These are phyloP conservation scores for Andrena minutula DNA, from an alignment of 2,888 invertebrate genomes.

Conservation along the genomic window DNA sequence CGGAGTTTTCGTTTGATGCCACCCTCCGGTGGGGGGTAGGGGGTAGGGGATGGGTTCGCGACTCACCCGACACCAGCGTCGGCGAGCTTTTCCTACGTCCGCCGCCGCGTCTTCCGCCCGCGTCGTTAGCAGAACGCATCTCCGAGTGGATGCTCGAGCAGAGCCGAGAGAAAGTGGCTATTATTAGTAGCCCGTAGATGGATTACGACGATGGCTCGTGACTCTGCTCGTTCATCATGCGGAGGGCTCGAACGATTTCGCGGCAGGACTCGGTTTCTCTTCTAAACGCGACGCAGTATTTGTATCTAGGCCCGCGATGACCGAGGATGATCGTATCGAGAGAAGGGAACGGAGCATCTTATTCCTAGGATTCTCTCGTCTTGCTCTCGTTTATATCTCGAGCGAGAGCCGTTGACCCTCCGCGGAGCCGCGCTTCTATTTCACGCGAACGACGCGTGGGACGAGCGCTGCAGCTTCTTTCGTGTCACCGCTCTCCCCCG, in stretches of 20 bases:
- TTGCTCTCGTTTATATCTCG: conserved; percentile 20
- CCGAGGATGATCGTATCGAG: not conserved
- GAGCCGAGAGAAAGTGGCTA: not conserved
- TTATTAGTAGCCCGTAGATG: conserved; percentile 16
- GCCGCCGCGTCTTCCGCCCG: not conserved
- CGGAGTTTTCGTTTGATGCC: conserved; percentile 74
- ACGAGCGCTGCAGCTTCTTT: conserved; percentile 29
- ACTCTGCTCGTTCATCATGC: not conserved
- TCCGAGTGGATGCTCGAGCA: not conserved
- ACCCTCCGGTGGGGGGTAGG: conserved; percentile 47
- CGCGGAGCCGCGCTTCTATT: conserved; percentile 43
- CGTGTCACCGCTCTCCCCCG: conserved; percentile 11
- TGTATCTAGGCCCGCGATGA: not conserved
- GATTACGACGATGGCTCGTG: not conserved
- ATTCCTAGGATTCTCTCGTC: not conserved
- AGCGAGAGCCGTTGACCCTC: conserved; percentile 17
- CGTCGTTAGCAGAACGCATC: not conserved
- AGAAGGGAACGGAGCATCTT: not conserved
- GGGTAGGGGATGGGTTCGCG: conserved; percentile 1
- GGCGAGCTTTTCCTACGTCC: not conserved
- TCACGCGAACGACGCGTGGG: conserved; percentile 49
- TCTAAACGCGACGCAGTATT: not conserved
- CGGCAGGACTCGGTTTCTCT: not conserved
- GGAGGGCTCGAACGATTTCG: not conserved
- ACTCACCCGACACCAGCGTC: conserved; percentile 30